These are phyloP conservation scores for Polyploca ridens DNA, from an alignment of 2,888 invertebrate genomes.

Conservation along the genomic window DNA sequence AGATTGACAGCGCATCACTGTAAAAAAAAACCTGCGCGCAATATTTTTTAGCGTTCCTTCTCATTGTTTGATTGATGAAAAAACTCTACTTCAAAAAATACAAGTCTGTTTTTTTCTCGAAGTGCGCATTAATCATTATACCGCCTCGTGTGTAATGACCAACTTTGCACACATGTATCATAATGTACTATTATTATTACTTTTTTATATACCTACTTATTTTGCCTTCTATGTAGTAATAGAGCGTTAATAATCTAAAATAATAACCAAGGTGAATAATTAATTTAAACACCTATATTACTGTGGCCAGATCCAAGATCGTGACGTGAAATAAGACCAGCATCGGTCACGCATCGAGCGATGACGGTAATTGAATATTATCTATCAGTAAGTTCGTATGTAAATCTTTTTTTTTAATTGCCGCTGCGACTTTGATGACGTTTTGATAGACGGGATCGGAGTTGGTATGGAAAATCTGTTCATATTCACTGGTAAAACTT, in stretches of 20 bases:
- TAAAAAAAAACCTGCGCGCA: too few species aligned
- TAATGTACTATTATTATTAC: too few species aligned
- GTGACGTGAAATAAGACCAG: slow-evolving; percentile 30
- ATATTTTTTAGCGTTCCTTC: too few species aligned
- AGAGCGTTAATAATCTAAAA: background rate
- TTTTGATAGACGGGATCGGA: background rate
- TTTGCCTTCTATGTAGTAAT: too few species aligned
- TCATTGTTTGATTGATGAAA: too few species aligned
- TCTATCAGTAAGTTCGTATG: slow-evolving; percentile 15
- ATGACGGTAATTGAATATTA: slow-evolving; percentile 40
- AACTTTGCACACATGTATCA: too few species aligned
- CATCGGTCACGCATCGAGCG: slow-evolving; percentile 39
- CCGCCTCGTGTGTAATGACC: too few species aligned
- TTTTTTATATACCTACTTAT: too few species aligned
- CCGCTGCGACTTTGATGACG: background rate
- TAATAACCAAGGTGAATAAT: background rate
- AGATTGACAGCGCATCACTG: too few species aligned
- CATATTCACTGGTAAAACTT: background rate
- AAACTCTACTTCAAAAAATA: too few species aligned
- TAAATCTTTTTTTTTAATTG: background rate
- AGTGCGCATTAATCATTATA: too few species aligned
- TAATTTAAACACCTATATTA: background rate
- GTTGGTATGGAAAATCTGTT: background rate
- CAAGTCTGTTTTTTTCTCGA: too few species aligned
- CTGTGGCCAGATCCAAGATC: slow-evolving; percentile 18